A percentile compares a stretch with the other conserved stretches of the same genome.
These are phyloP conservation scores for Erithacus rubecula DNA, from an alignment of 2,797 vertebrate species.

Conservation along the genomic window DNA sequence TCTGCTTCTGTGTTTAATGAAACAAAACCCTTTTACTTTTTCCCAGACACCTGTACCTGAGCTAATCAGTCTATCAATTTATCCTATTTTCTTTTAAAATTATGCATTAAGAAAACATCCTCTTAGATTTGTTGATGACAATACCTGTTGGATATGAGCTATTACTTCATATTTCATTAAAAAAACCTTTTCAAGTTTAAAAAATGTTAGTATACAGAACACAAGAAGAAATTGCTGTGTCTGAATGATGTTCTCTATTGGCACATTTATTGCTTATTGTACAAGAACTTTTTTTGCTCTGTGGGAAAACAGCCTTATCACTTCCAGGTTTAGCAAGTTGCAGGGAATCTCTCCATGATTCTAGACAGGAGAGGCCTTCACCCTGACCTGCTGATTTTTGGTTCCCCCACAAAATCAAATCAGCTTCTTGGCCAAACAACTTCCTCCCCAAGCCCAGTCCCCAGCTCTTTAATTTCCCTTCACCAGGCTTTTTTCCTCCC, in stretches of 20 bases:
- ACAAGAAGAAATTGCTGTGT: not conserved
- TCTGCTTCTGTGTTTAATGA: not conserved
- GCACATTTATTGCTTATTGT: not conserved
- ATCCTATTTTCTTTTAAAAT: not conserved
- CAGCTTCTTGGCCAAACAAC: not conserved
- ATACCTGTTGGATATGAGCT: not conserved
- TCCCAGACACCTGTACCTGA: not conserved
- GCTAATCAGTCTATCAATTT: not conserved
- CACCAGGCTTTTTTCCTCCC: slow-evolving; percentile 2
- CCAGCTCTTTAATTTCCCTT: slow-evolving; percentile 12
- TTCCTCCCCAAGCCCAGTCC: not conserved
- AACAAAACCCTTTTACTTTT: not conserved
- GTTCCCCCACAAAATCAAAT: slow-evolving; percentile 29
- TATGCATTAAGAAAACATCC: not conserved
- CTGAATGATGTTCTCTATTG: not conserved
- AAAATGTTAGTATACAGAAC: not conserved
- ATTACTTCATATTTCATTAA: not conserved
- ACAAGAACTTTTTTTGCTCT: not conserved
- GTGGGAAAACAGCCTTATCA: not conserved
- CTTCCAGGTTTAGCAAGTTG: not conserved
- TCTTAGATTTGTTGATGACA: not conserved
- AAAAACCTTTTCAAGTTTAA: not conserved
- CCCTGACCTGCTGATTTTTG: not conserved
- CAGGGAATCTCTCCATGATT: not conserved
- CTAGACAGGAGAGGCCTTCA: not conserved